These are phyloP conservation scores for Drosophila varians DNA, from an alignment of 1,140 invertebrate species.

Conservation along the genomic window DNA sequence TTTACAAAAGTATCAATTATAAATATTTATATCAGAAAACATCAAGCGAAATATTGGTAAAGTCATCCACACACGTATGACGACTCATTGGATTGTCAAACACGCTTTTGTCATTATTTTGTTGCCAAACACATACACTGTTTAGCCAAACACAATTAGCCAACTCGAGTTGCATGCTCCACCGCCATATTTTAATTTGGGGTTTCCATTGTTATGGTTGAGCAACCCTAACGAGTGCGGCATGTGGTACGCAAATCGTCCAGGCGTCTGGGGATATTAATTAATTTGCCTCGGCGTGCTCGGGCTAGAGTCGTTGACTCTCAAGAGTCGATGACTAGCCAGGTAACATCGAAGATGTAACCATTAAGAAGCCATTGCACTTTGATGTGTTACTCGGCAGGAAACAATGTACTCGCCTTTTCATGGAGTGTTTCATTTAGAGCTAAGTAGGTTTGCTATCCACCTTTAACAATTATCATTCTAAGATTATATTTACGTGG, in stretches of 20 bases:
- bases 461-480: no score
- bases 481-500: no score
- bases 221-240: conserved; percentile 30
- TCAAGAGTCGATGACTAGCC: background rate
- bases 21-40: no score
- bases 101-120: conserved; percentile 19
- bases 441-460: no score
- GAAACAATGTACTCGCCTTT: no score
- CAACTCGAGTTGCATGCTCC: conserved; percentile 47
- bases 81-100: background rate
- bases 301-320: conserved; percentile 40
- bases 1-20: no score
- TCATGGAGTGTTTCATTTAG: no score
- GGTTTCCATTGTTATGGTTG: conserved; percentile 43
- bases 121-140: conserved; percentile 1
- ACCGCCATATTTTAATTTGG: conserved; percentile 54
- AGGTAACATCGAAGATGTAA: background rate
- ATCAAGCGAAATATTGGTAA: no score
- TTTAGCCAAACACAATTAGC: conserved; percentile 35
- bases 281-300: conserved; percentile 29
- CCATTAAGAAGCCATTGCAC: background rate
- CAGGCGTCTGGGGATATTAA: conserved; percentile 45
- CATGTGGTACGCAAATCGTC: conserved; percentile 52
- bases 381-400: background rate
- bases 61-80: background rate